Conservation (phyloP, 2,797 vertebrate species). For the Argya squamiceps region DNA sequence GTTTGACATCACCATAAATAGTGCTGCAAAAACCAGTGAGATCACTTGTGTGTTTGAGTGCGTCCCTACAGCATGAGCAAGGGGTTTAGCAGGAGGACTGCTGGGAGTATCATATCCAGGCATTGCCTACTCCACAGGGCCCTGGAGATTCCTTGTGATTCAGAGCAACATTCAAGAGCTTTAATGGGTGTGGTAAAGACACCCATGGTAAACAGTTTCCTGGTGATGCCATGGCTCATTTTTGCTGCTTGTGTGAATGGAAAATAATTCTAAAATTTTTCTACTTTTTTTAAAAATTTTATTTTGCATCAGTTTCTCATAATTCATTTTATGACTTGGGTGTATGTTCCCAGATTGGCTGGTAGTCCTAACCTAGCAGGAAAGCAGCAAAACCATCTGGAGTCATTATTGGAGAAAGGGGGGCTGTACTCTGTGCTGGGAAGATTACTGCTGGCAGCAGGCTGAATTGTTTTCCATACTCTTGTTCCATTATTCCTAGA, state of each 20-base stretch:
- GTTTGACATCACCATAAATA: neutral
- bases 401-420: neutral
- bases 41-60: neutral
- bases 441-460: neutral
- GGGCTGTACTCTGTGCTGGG: neutral
- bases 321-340: neutral
- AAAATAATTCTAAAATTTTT: neutral
- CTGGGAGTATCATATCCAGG: neutral
- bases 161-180: neutral
- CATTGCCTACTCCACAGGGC: neutral
- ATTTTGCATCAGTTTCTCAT: neutral
- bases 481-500: neutral
- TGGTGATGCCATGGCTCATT: neutral
- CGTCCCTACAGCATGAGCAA: rapidly evolving
- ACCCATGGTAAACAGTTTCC: neutral
- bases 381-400: neutral
- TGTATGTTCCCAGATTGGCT: neutral
- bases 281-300: neutral
- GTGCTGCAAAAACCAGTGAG: neutral
- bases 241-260: neutral
- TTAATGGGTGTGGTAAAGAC: neutral
- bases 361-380: neutral
- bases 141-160: neutral
- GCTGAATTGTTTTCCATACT: neutral
- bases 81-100: neutral